Evolutionary conservation across 2,888 invertebrate genomes (phyloP).

Genomic region (Drosophila algonquin): DNA sequence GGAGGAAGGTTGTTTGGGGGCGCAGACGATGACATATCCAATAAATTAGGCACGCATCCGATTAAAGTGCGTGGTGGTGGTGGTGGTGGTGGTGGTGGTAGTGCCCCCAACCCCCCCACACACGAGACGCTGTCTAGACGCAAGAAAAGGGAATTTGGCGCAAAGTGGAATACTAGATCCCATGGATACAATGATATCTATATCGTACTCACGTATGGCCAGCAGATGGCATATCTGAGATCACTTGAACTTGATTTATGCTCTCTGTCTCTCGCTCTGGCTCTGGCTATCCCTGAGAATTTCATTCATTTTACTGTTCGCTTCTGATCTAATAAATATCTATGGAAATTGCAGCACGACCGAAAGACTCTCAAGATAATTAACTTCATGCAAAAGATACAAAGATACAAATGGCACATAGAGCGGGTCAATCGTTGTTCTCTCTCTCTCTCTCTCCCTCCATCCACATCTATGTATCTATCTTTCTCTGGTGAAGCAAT

Average conservation of each 20-base stretch:
- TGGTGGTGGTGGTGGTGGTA: no score
- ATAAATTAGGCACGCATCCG: constrained; percentile 73
- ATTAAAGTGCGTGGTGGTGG: constrained; percentile 62
- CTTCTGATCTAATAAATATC: constrained; percentile 68
- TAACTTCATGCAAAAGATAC: constrained; percentile 72
- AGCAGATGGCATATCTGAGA: constrained; percentile 54
- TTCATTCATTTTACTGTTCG: constrained; percentile 35
- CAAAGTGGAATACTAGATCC: constrained; percentile 3
- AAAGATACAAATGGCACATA: constrained; percentile 42
- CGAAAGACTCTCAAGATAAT: constrained; percentile 69
- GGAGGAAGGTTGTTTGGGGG: constrained; percentile 18
- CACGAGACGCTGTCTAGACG: constrained; percentile 6
- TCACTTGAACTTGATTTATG: constrained; percentile 52
- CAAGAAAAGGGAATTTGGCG: no score
- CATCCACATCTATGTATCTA: constrained; percentile 27
- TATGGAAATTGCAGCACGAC: constrained; percentile 74
- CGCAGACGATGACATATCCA: constrained; percentile 57
- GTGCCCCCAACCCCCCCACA: constrained; percentile 3
- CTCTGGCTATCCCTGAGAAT: constrained; percentile 23
- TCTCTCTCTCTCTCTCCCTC: not conserved
- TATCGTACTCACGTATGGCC: constrained; percentile 32
- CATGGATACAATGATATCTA: constrained; percentile 2
- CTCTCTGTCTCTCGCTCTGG: not conserved
- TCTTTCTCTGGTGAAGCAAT: constrained; percentile 70
- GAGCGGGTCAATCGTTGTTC: constrained; percentile 38